Evolutionary conservation across 2,113 vertebrate genomes (phyloP), one percentile per base, ranked within the genome.

Genomic region (Lepisosteus oculatus): DNA sequence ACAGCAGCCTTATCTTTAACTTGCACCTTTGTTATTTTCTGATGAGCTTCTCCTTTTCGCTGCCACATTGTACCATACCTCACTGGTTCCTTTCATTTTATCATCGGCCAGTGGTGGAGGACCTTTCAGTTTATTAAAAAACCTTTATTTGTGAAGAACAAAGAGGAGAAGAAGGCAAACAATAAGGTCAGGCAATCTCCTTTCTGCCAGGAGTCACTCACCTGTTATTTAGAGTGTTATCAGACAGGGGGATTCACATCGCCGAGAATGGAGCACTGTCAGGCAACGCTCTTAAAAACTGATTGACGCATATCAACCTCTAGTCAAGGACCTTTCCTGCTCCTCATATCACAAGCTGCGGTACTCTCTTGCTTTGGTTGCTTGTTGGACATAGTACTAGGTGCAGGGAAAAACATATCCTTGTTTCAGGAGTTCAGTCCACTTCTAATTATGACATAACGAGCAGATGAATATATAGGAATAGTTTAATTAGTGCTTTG

Each of bases 11-110:
- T 99, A 99, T 99, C 97, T 99, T 97, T 95, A 95, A 95, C 95
- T 95, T 95, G 95, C 97, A 98, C 97, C 96, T 99, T 99, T 99
- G 95, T 99, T 98, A 98, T 99, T 99, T 98, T 98, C 97, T 98
- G 97, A 99, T 97, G 97, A 99, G 96, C 95, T 95, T 92, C 95
- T 93, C 91, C 93, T 94, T 94, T 93, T 85, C 79, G 87, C 94
- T 84, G 91, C 94, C 94, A 94, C 95, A 93, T 95, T 93, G 95
- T 94, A 95, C 95, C 95, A 96, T 97, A 98, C 95, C 95, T 99
- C 96, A 96, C 95, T 97, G 96, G 91, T 92, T 95, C 94, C 92
- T 98, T 99, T 98, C 97, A 98, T 95, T 96, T 93, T 95, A 95
- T 97, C 96, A 92, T 91, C 91, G 94, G 92, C 92, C 94, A 88